A percentile compares a stretch with the other conserved stretches of the same genome.
Conservation (phyloP, 2,888 invertebrate genomes). For the Pristionchus arcanus region DNA sequence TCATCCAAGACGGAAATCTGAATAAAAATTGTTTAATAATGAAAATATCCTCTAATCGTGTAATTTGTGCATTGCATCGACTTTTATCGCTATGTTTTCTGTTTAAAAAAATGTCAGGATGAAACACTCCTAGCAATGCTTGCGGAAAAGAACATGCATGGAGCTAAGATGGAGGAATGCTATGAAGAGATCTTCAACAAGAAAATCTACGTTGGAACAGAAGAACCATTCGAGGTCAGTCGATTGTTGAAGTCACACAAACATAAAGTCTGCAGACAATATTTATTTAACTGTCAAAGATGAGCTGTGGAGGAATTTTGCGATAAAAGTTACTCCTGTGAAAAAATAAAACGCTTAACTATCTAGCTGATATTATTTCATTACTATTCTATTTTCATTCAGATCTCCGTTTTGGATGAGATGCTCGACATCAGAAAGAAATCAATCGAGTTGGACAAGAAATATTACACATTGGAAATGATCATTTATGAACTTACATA, state of each 20-base stretch:
- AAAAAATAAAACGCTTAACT: too few relatives aligned
- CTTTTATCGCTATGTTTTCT: too few relatives aligned
- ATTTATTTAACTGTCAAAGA: too few relatives aligned
- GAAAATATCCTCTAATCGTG: neutral
- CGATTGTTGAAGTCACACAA: too few relatives aligned
- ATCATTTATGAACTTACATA: neutral
- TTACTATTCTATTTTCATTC: too few relatives aligned
- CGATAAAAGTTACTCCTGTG: too few relatives aligned
- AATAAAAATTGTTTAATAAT: neutral
- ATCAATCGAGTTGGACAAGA: neutral
- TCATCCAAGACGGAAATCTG: neutral
- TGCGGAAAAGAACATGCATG: neutral
- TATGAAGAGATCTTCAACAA: neutral
- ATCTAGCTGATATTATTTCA: too few relatives aligned
- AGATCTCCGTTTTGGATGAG: neutral
- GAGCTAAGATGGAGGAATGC: neutral
- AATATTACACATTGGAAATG: neutral
- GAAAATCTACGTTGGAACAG: neutral
- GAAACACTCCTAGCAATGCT: neutral
- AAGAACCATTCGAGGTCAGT: neutral
- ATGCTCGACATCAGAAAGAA: neutral
- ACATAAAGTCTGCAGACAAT: too few relatives aligned
- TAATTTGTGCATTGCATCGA: too few relatives aligned
- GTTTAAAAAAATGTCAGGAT: too few relatives aligned
- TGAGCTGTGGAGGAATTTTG: too few relatives aligned